Conservation (phyloP, 2,797 vertebrate species). For the Rhincodon typus region DNA sequence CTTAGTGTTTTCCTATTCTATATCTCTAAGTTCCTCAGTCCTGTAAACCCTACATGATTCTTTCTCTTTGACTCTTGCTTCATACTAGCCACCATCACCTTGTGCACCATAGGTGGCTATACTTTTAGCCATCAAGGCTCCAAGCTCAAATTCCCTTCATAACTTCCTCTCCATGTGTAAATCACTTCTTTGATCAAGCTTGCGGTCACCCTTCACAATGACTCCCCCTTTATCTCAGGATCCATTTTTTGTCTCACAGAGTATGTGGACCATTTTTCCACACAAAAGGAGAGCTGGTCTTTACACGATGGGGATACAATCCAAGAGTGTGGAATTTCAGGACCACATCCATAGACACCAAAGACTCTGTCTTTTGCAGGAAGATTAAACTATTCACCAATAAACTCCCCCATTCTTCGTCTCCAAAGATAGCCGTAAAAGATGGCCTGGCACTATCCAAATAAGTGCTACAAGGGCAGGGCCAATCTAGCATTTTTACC, state of each 20-base stretch:
- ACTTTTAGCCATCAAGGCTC: background rate
- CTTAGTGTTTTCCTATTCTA: background rate
- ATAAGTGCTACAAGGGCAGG: no score
- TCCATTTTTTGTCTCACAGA: background rate
- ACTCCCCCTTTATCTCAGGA: background rate
- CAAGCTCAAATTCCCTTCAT: background rate
- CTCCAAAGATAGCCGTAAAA: background rate
- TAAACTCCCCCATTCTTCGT: background rate
- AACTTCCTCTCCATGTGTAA: background rate
- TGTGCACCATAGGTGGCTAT: background rate
- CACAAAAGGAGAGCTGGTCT: background rate
- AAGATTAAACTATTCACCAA: background rate
- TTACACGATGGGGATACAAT: background rate
- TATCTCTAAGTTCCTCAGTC: background rate
- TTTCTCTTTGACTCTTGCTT: background rate
- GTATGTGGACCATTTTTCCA: background rate
- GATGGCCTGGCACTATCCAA: background rate
- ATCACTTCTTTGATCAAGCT: background rate
- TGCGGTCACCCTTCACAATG: background rate
- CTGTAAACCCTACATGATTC: background rate
- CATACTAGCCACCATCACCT: background rate
- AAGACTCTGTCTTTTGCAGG: no score
- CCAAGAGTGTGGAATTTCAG: background rate
- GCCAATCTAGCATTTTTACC: background rate
- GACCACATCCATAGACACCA: background rate